Conservation (phyloP, 2,797 vertebrate genomes). For the Pagetopsis macropterus region DNA sequence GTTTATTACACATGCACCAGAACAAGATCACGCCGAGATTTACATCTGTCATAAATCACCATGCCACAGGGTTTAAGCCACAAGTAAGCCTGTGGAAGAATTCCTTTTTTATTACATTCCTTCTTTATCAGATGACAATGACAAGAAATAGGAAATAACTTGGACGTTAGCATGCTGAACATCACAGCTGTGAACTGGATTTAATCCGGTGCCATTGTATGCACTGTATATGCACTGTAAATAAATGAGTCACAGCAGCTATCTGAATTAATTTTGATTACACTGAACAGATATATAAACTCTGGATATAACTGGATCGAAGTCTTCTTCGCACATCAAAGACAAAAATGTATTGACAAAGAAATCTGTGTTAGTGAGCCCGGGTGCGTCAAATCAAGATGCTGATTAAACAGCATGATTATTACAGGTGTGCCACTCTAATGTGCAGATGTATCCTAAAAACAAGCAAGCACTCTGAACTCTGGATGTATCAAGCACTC, state of each 20-base stretch:
- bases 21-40: slow-evolving; percentile 19
- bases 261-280: neutral
- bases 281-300: too few species aligned
- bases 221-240: neutral
- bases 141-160: neutral
- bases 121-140: slow-evolving; percentile 8
- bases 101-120: slow-evolving; percentile 22
- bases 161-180: neutral
- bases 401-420: too few species aligned
- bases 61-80: slow-evolving; percentile 29
- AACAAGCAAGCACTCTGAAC: too few species aligned
- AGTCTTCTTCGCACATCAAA: too few species aligned
- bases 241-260: neutral
- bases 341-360: too few species aligned
- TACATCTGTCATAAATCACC: slow-evolving; percentile 36
- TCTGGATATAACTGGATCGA: too few species aligned
- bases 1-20: slow-evolving; percentile 18
- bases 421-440: too few species aligned
- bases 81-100: slow-evolving; percentile 28
- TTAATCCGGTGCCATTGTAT: neutral
- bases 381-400: too few species aligned
- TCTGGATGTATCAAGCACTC: too few species aligned
- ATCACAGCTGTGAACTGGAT: slow-evolving; percentile 10
- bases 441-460: too few species aligned
- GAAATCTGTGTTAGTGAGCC: too few species aligned